phyloP scores from a whole-genome alignment of 2,888 invertebrate genomes.

The Diachrysia chrysitis region DNA sequence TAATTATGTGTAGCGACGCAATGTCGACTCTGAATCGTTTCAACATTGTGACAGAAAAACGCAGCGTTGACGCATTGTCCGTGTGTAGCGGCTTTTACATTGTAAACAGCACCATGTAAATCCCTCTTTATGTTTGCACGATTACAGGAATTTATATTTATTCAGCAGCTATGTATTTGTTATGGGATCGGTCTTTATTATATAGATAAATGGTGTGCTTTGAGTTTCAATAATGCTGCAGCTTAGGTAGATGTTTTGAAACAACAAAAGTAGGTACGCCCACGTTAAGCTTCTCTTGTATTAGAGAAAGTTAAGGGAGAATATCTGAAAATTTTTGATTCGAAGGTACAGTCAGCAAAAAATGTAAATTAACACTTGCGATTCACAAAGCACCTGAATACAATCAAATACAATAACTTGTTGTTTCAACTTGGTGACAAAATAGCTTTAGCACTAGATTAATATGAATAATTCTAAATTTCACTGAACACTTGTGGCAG shows the following conservation, averaged over 20 bases:
- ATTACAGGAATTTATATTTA: conserved; percentile 27
- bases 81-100: neutral
- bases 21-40: too few relatives aligned
- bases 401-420: too few relatives aligned
- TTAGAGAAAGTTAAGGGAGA: neutral
- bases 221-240: conserved; percentile 8
- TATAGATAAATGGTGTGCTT: neutral
- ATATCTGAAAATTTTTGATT: too few relatives aligned
- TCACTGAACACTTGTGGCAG: too few relatives aligned
- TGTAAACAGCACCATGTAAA: conserved; percentile 15
- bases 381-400: too few relatives aligned
- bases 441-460: too few relatives aligned
- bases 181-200: conserved; percentile 21
- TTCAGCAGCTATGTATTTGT: conserved; percentile 16
- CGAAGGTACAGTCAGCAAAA: too few relatives aligned
- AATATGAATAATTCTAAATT: too few relatives aligned
- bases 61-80: neutral
- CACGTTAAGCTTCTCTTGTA: neutral
- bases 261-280: neutral
- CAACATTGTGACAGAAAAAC: neutral
- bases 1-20: too few relatives aligned
- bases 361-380: too few relatives aligned
- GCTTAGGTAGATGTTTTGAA: neutral
- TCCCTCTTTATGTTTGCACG: neutral
- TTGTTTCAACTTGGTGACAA: too few relatives aligned